Evolutionary conservation across 2,113 vertebrate genomes (phyloP), one percentile per base, ranked within the genome.

Genomic region (Leptobrachium leishanense): DNA sequence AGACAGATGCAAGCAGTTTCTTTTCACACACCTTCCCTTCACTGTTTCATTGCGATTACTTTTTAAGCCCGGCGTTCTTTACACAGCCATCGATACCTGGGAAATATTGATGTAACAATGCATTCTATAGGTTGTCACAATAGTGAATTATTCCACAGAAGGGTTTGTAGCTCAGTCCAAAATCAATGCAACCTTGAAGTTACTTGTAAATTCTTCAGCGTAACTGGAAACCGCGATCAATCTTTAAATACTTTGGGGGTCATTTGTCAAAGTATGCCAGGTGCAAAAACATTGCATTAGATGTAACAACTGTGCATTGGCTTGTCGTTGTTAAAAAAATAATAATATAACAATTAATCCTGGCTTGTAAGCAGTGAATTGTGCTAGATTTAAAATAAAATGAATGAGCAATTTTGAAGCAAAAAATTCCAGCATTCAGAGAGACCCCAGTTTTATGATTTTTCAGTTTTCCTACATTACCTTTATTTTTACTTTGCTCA

Each of bases 121-220:
- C 63, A 55, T 68, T 68, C 54, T 65, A 31, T 71, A 74, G 74
- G 66, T 81, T 74, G 72, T 74, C 78, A 81, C 78, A 50, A 62
- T 74, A 54, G 42, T 62, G 72, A 68, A 81, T 80, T 80, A 66
- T 59, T 59, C 53, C 72, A 40, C n/a, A 43, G 54, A 62, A 68
- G 50, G 70, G 72, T 40, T 62, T 74, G 71, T 81, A 74, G 73
- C 78, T 72, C 72, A 74, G 78, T 12, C 64, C 6, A 46, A 59
- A n/a, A 81, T 81, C 72, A 74, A 81, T 81, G 64, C 78, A 74
- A 81, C 78, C 72, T 81, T 74, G 71, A 68, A 79, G 77, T 62
- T 53, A 81, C 78, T 68, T 68, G 64, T 81, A 63, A 59, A 74
- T 81, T 68, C 72, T 59, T 68, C 71, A 59, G n/a, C 62, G 78